Conservation (phyloP, 2,888 invertebrate genomes). For the Chymomyza procnemis region DNA sequence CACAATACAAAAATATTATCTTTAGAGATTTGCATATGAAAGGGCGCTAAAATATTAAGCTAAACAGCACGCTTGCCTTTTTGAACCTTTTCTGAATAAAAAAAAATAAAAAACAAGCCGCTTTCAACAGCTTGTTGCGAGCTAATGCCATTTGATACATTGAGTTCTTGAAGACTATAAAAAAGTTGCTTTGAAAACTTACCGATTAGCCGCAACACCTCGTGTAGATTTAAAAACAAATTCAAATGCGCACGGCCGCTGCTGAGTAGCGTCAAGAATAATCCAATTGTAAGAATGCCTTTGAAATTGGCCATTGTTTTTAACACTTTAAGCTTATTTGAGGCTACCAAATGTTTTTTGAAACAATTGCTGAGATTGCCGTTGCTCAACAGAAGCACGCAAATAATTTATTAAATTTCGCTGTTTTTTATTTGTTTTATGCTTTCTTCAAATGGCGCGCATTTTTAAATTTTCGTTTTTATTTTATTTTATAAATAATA, state of each 20-base stretch:
- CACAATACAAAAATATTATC: neutral
- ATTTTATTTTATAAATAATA: neutral
- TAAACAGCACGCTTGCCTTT: neutral
- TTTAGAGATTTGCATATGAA: neutral
- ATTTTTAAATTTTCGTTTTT: neutral
- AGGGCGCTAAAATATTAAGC: neutral
- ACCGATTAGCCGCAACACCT: conserved; percentile 76
- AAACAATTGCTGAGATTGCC: conserved; percentile 8
- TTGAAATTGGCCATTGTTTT: conserved; percentile 53
- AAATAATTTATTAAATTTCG: conserved; percentile 7
- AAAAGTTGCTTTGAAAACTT: too few relatives aligned
- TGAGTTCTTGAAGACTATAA: neutral
- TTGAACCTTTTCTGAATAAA: neutral
- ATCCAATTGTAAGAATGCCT: conserved; percentile 70
- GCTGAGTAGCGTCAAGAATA: conserved; percentile 69
- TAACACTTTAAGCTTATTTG: conserved; percentile 12
- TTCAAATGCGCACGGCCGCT: conserved; percentile 73
- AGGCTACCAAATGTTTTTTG: neutral
- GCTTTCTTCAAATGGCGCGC: neutral
- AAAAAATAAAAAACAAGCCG: neutral
- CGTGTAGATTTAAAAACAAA: conserved; percentile 76
- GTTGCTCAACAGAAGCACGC: conserved; percentile 5
- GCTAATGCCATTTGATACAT: neutral
- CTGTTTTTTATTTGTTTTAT: conserved; percentile 2
- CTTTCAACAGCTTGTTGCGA: neutral